Conservation (phyloP, 2,888 invertebrate species). For the Tineola bisselliella region DNA sequence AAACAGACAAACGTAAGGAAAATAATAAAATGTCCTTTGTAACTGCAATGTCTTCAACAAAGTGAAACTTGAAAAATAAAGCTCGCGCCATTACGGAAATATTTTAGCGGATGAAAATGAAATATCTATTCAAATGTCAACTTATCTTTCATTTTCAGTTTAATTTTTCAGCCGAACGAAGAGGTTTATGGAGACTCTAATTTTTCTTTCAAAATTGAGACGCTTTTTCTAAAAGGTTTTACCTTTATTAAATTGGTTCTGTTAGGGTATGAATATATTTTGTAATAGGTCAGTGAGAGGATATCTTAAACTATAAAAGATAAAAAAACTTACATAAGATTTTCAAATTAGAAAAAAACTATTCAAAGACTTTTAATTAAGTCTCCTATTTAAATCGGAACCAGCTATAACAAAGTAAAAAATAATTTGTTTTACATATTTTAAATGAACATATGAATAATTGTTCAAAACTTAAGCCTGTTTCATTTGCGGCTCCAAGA, state of each 20-base stretch:
- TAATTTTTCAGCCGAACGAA: background rate
- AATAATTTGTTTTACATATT: no score
- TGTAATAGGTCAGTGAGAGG: no score
- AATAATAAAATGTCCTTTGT: background rate
- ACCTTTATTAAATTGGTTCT: background rate
- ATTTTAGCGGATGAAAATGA: background rate
- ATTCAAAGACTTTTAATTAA: no score
- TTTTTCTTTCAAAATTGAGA: background rate
- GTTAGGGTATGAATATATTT: no score
- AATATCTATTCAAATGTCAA: slow-evolving; percentile 5
- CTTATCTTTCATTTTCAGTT: background rate
- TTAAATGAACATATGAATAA: no score
- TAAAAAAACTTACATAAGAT: no score
- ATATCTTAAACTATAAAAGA: no score
- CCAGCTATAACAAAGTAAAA: no score
- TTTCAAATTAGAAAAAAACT: no score
- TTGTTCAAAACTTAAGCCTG: no score
- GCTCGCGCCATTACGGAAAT: background rate
- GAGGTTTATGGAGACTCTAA: background rate
- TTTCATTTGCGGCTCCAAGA: no score
- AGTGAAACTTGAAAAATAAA: background rate
- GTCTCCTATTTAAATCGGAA: no score
- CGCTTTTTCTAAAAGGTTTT: background rate
- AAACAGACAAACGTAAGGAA: background rate
- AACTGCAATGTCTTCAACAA: background rate